A percentile compares a stretch with the other conserved stretches of the same genome.
These are phyloP conservation scores for Phyllotreta cruciferae DNA, from an alignment of 2,888 invertebrate genomes.

Conservation along the genomic window DNA sequence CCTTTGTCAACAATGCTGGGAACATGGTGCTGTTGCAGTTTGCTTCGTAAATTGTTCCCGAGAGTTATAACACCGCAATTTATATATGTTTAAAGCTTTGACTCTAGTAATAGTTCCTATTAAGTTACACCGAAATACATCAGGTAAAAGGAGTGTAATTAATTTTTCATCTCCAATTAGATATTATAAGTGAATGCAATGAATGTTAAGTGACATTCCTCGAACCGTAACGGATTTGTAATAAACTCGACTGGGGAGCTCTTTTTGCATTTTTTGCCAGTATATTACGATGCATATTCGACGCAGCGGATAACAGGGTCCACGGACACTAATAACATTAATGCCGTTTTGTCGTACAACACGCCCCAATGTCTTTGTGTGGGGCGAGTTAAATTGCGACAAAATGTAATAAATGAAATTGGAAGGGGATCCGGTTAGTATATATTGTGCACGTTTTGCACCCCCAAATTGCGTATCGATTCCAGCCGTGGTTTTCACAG, in stretches of 20 bases:
- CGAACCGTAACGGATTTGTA: constrained; percentile 8
- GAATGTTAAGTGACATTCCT: neutral
- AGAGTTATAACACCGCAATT: neutral
- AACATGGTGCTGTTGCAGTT: neutral
- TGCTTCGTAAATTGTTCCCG: neutral
- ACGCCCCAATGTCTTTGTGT: constrained; percentile 19
- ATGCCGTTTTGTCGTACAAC: constrained; percentile 19
- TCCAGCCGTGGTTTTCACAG: constrained; percentile 7
- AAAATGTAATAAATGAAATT: constrained; percentile 39
- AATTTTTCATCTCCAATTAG: no score
- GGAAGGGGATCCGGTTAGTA: constrained; percentile 30
- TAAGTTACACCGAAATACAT: no score
- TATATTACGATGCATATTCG: constrained; percentile 11
- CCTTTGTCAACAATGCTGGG: neutral
- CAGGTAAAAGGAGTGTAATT: no score
- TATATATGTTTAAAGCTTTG: neutral
- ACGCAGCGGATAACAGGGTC: constrained; percentile 14
- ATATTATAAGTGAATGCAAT: no score
- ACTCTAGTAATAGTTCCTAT: neutral
- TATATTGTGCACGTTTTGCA: constrained; percentile 33
- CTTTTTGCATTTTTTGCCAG: constrained; percentile 12
- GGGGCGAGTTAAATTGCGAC: constrained; percentile 37
- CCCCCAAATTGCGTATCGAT: constrained; percentile 24
- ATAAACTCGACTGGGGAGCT: constrained; percentile 6
- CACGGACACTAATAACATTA: constrained; percentile 21